Percentiles rank a stretch among this genome's conserved stretches.
phyloP scores from a whole-genome alignment of 2,797 vertebrate genomes.

The Chelonia mydas region DNA sequence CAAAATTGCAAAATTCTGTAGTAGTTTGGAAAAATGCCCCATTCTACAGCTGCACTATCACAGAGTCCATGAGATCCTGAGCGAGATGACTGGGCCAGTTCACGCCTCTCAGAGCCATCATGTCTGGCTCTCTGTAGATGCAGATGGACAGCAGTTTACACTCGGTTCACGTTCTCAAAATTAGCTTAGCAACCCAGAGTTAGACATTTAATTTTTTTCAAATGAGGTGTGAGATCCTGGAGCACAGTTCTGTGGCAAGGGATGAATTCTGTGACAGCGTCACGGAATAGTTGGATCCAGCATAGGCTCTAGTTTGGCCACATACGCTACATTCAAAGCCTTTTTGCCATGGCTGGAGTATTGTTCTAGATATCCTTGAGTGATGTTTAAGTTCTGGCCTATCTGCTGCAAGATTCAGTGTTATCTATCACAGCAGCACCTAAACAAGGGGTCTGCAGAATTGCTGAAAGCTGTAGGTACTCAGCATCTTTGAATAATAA shows the following conservation, averaged over 20 bases:
- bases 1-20: neutral
- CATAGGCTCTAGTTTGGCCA: constrained; percentile 37
- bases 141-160: constrained; percentile 39
- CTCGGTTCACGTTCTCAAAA: neutral
- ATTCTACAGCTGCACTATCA: neutral
- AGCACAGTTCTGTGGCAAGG: neutral
- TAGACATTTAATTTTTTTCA: neutral
- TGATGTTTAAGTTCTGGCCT: neutral
- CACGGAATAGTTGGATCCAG: neutral
- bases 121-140: constrained; percentile 43
- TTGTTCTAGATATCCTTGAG: constrained; percentile 33
- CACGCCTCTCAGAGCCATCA: constrained; percentile 24
- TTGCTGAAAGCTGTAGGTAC: constrained; percentile 13
- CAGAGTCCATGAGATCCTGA: neutral
- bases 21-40: neutral
- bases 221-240: neutral
- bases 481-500: constrained; percentile 52
- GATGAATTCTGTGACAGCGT: constrained; percentile 46
- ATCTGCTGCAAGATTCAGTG: constrained; percentile 26
- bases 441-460: constrained; percentile 37
- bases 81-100: constrained; percentile 54
- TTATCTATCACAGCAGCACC: constrained; percentile 40
- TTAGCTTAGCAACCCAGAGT: neutral
- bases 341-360: constrained; percentile 7
- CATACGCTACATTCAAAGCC: neutral